phyloP scores from a whole-genome alignment of 1,140 invertebrate species.

The Magallana ariakensis region DNA sequence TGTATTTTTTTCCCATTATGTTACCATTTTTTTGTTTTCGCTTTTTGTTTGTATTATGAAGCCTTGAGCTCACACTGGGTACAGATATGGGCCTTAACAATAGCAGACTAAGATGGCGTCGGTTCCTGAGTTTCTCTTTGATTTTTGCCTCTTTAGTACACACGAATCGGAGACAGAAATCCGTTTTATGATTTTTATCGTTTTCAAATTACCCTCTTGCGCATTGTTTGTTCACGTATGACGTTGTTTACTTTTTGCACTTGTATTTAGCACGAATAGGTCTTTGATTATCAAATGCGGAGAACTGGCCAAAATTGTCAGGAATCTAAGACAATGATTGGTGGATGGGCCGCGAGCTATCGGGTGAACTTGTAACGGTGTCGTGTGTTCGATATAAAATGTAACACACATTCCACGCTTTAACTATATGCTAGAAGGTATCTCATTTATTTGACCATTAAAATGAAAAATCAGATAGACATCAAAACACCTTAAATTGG shows the following conservation, averaged over 20 bases:
- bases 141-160: not conserved
- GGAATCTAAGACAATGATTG: not conserved
- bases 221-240: too few relatives aligned
- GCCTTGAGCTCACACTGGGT: too few relatives aligned
- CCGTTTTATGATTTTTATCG: too few relatives aligned
- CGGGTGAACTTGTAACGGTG: not conserved
- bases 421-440: not conserved
- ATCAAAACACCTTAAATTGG: not conserved
- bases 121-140: not conserved
- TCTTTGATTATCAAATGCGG: too few relatives aligned
- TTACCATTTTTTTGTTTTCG: too few relatives aligned
- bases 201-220: too few relatives aligned
- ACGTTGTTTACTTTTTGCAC: too few relatives aligned
- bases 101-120: not conserved
- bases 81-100: too few relatives aligned
- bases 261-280: too few relatives aligned
- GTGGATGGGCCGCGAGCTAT: not conserved
- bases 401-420: not conserved
- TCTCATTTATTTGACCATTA: slow-evolving; percentile 28
- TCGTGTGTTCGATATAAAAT: not conserved
- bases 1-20: too few relatives aligned
- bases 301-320: too few relatives aligned
- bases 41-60: too few relatives aligned
- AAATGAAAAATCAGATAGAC: slow-evolving; percentile 5
- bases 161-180: not conserved